Percentiles rank a stretch among this genome's conserved stretches.
Conservation (phyloP, 1,140 invertebrate species). For the Lucilia cuprina region DNA sequence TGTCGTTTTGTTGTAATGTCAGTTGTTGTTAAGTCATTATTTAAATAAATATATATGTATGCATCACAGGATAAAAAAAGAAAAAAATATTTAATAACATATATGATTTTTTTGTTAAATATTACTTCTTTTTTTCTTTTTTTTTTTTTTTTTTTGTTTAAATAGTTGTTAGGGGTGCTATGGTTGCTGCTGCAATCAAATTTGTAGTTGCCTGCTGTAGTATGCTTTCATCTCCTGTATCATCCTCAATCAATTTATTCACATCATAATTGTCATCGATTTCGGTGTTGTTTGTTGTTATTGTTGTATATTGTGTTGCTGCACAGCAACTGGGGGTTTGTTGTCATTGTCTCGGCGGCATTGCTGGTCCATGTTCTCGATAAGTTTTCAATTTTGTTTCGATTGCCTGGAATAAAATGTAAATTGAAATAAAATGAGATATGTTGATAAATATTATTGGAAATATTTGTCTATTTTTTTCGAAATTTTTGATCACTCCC, state of each 20-base stretch:
- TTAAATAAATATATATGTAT: neutral
- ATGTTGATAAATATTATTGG: no score
- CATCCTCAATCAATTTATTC: neutral
- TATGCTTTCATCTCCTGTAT: neutral
- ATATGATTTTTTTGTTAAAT: neutral
- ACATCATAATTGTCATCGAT: neutral
- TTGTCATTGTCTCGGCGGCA: constrained; percentile 53
- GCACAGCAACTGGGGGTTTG: constrained; percentile 45
- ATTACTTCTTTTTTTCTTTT: neutral
- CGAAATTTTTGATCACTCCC: no score
- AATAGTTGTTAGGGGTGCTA: constrained; percentile 38
- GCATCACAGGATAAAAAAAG: neutral
- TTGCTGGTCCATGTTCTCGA: constrained; percentile 53
- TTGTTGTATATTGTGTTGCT: constrained; percentile 36
- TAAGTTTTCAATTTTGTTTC: constrained; percentile 61
- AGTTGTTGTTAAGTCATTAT: neutral
- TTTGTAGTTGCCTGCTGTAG: constrained; percentile 28
- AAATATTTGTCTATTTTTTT: no score
- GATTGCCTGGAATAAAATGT: constrained; percentile 52
- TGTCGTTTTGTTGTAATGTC: neutral
- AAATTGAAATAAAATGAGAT: neutral
- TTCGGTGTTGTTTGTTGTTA: neutral
- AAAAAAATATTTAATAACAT: neutral
- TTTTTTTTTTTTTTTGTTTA: constrained; percentile 2
- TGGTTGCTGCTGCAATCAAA: constrained; percentile 37